Base-by-base conservation (phyloP, 2,888 invertebrate species). In the Ellobium chinense region DNA sequence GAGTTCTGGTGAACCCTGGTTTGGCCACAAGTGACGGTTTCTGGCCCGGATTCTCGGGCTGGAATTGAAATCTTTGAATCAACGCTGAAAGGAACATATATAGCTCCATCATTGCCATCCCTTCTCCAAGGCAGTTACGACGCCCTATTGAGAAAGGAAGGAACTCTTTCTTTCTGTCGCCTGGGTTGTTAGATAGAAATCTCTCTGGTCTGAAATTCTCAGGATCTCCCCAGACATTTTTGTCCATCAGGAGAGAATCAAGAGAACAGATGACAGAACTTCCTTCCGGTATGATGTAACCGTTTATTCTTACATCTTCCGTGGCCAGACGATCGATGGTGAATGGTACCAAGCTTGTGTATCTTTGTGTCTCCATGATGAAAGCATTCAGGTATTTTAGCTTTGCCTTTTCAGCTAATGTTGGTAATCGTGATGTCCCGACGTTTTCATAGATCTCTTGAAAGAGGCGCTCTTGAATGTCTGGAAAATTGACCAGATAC, bases 401-500 rank as follows among this genome's bases (percentile, higher is more conserved):
- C 1, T 82, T 78, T 14, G 78, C 36, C 62, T 82, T 86, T 74
- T 88, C 86, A 1, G 74, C n/a, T 29, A 86, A 62, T 27, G 70
- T 77, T 0, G 88, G 89, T 1, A 78, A 37, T 24, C 85, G 73
- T 0, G 79, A 73, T 1, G 60, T 46, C 24, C 92, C 92, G 63
- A 94, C 91, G 68, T 93, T 89, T 2, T 85, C 83, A 1, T 83
- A 63, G 56, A 89, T 87, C 66, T 87, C 87, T 37, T 76, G 27
- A 60, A 68, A 82, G 69, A 87, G 62, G 36, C 70, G 66, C n/a
- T 73, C 69, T 39, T 83, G 82, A 21, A 83, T 95, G 21, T 96
- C 94, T 62, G 95, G 96, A 89, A 97, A 95, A 65, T 95, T 94
- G 14, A 96, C 97, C 90, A 97, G 95, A 88, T 97, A 94, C 84